These are phyloP conservation scores for Chromobotia macracanthus DNA, from an alignment of 2,797 vertebrate species.

Conservation along the genomic window DNA sequence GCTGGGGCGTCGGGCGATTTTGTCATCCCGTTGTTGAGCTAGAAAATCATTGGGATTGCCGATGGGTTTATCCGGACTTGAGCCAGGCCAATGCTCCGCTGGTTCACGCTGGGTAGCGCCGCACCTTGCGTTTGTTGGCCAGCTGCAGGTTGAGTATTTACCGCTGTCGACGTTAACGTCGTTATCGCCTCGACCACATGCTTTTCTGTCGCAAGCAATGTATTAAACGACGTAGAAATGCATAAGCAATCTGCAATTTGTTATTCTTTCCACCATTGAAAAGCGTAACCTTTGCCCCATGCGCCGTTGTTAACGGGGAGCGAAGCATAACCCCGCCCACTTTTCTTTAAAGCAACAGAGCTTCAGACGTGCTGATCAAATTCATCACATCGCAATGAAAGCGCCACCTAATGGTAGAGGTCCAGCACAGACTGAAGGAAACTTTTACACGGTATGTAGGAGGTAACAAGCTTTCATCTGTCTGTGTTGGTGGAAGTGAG, in stretches of 20 bases:
- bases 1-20: constrained; percentile 53
- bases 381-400: neutral
- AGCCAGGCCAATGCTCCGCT: constrained; percentile 3
- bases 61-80: constrained; percentile 16
- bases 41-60: constrained; percentile 25
- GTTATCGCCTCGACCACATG: neutral
- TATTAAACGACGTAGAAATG: neutral
- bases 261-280: neutral
- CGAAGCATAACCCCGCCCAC: constrained; percentile 9
- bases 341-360: constrained; percentile 42
- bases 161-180: neutral
- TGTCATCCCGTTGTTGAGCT: constrained; percentile 49
- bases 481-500: neutral
- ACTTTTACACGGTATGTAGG: no score
- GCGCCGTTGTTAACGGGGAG: neutral
- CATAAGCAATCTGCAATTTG: neutral
- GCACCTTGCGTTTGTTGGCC: neutral
- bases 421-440: no score
- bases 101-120: neutral
- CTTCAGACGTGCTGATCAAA: neutral
- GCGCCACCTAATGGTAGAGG: constrained; percentile 21
- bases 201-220: neutral
- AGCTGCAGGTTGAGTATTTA: neutral
- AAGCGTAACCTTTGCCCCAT: neutral
- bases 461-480: no score